A percentile compares a stretch with the other conserved stretches of the same genome.
These are phyloP conservation scores for Scaptomyza hsui DNA, from an alignment of 1,140 invertebrate genomes.

Conservation along the genomic window DNA sequence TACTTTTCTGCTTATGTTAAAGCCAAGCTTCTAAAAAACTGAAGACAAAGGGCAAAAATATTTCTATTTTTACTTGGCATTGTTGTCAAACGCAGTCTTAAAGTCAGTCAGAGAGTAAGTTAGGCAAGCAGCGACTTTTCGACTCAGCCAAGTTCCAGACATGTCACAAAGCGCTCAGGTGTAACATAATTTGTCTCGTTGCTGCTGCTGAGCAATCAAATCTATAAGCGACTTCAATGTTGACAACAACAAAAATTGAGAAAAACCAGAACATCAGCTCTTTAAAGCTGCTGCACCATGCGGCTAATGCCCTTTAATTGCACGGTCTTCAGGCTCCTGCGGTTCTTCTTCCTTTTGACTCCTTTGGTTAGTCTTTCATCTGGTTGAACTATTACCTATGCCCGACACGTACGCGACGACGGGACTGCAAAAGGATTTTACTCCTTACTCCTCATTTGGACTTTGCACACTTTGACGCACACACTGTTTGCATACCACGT, in stretches of 20 bases:
- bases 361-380: too few relatives aligned
- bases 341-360: neutral
- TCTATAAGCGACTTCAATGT: slow-evolving; percentile 56
- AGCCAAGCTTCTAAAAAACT: neutral
- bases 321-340: slow-evolving; percentile 25
- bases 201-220: slow-evolving; percentile 52
- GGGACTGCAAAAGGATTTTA: slow-evolving; percentile 47
- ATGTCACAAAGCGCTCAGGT: slow-evolving; percentile 68
- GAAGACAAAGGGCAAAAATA: neutral
- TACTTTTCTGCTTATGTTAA: neutral
- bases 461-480: slow-evolving; percentile 24
- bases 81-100: slow-evolving; percentile 51
- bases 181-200: slow-evolving; percentile 79
- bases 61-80: neutral
- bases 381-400: slow-evolving; percentile 35
- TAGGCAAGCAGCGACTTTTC: slow-evolving; percentile 21
- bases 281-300: slow-evolving; percentile 44
- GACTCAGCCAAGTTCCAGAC: slow-evolving; percentile 56
- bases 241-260: too few relatives aligned
- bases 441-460: slow-evolving; percentile 71
- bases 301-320: slow-evolving; percentile 59
- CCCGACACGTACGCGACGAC: slow-evolving; percentile 59
- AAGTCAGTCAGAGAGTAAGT: slow-evolving; percentile 29
- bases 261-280: slow-evolving; percentile 28
- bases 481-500: slow-evolving; percentile 50